Evolutionary conservation across 2,888 invertebrate species (phyloP).

Genomic region (Apotomis capreana): DNA sequence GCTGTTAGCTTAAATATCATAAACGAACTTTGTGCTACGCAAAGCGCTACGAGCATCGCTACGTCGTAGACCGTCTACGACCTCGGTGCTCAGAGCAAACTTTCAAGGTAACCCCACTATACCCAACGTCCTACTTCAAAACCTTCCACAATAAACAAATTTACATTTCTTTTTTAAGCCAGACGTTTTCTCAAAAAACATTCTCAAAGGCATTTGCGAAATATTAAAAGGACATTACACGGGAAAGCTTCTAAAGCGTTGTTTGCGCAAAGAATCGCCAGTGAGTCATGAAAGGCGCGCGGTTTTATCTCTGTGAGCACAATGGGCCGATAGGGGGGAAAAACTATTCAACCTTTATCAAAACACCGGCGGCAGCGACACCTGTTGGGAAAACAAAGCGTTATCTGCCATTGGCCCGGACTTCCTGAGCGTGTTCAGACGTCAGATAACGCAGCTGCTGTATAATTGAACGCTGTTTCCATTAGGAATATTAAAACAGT

Average conservation of each 20-base stretch:
- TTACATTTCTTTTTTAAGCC: slow-evolving; percentile 27
- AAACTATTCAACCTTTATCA: slow-evolving; percentile 66
- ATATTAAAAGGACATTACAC: slow-evolving; percentile 65
- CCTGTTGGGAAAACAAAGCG: slow-evolving; percentile 60
- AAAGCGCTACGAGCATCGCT: slow-evolving; percentile 15
- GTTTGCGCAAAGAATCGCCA: slow-evolving; percentile 54
- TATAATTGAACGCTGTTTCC: slow-evolving; percentile 34
- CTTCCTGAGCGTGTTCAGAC: slow-evolving; percentile 17
- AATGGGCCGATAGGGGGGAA: slow-evolving; percentile 56
- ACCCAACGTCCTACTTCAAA: slow-evolving; percentile 17
- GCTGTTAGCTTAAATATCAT: neutral
- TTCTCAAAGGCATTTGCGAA: slow-evolving; percentile 60
- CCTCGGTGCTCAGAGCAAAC: slow-evolving; percentile 6
- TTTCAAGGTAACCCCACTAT: slow-evolving; percentile 28
- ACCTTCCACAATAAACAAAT: slow-evolving; percentile 28
- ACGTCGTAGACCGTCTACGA: slow-evolving; percentile 25
- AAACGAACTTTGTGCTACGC: neutral
- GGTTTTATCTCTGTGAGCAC: slow-evolving; percentile 55
- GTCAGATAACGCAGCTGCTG: slow-evolving; percentile 28
- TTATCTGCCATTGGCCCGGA: slow-evolving; percentile 40
- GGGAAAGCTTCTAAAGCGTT: slow-evolving; percentile 61
- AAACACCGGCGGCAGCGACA: slow-evolving; percentile 56
- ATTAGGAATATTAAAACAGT: slow-evolving; percentile 36
- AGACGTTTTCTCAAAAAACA: slow-evolving; percentile 30
- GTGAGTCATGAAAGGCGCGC: slow-evolving; percentile 47